Evolutionary conservation across 1,140 invertebrate genomes (phyloP).

Genomic region (Lasioglossum baleicum): DNA sequence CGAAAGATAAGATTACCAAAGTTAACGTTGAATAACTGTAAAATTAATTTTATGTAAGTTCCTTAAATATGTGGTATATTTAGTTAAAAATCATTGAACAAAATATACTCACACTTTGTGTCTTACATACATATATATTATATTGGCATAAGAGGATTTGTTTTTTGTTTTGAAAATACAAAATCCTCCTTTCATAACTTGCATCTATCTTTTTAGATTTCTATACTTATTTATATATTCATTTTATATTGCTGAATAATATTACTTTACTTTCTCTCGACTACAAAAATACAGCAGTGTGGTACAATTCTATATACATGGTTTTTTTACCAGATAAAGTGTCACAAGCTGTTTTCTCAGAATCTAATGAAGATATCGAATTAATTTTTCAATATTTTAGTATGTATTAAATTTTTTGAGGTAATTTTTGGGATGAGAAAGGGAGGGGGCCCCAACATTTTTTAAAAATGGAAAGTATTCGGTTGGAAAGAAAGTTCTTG

Average conservation of each 20-base stretch:
- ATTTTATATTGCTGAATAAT: neutral
- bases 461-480: no score
- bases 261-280: neutral
- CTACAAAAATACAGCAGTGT: neutral
- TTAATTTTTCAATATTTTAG: no score
- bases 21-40: constrained; percentile 56
- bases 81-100: constrained; percentile 28
- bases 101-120: constrained; percentile 23
- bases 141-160: neutral
- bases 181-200: neutral
- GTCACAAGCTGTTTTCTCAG: no score
- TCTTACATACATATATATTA: neutral
- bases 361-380: no score
- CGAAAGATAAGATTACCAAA: constrained; percentile 51
- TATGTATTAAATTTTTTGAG: no score
- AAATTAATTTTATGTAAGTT: constrained; percentile 56
- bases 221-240: constrained; percentile 8
- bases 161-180: neutral
- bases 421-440: no score
- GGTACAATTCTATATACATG: neutral
- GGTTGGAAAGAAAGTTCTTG: no score
- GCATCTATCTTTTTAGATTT: no score
- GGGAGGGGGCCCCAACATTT: no score
- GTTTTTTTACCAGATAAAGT: no score
- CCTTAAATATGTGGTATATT: constrained; percentile 49